Conservation (phyloP, 2,797 vertebrate species). For the Botia kubotai region DNA sequence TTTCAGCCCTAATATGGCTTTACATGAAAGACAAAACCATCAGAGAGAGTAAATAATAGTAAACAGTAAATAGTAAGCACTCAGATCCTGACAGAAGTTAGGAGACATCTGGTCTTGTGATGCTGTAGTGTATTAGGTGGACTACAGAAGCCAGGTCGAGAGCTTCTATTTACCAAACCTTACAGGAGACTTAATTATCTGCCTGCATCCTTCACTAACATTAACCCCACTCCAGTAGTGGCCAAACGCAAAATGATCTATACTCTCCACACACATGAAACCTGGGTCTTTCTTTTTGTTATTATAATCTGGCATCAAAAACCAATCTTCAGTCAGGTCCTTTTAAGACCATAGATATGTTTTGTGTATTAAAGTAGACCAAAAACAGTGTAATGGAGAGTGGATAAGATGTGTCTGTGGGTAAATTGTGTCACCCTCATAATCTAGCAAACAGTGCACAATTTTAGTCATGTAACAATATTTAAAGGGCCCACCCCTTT, state of each 20-base stretch:
- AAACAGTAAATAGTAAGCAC: constrained; percentile 31
- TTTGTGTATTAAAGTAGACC: neutral
- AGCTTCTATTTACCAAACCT: constrained; percentile 26
- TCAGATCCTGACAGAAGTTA: constrained; percentile 42
- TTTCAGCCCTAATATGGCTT: constrained; percentile 40
- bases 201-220: neutral
- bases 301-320: constrained; percentile 3
- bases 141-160: neutral
- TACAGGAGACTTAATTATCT: constrained; percentile 28
- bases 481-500: too few species aligned
- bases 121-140: constrained; percentile 19
- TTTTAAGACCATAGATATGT: neutral
- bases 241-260: neutral
- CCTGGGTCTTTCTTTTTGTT: neutral
- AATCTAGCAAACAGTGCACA: neutral
- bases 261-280: constrained; percentile 13
- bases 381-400: neutral
- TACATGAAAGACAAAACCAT: constrained; percentile 43
- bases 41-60: constrained; percentile 35
- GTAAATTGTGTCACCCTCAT: too few species aligned
- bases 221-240: neutral
- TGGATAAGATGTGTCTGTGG: neutral
- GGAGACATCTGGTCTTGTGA: constrained; percentile 22
- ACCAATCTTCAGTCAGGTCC: constrained; percentile 13
- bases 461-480: neutral